These are phyloP conservation scores for Calyptomena viridis DNA, from an alignment of 2,113 vertebrate genomes.

Conservation along the genomic window DNA sequence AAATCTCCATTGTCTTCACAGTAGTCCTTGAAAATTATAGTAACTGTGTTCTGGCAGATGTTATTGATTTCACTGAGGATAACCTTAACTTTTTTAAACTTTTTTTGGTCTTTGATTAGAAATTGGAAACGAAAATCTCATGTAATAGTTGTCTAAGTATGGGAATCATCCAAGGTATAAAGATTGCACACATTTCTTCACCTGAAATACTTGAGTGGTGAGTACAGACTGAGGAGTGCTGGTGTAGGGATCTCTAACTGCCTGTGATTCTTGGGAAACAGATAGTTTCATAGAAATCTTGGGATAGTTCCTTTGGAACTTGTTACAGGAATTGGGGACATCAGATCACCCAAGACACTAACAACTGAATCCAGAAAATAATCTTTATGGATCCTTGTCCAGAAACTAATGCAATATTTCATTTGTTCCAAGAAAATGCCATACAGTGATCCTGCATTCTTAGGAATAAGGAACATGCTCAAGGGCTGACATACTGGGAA, in stretches of 20 bases:
- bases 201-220: background rate
- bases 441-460: background rate
- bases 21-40: background rate
- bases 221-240: background rate
- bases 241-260: background rate
- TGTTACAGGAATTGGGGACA: background rate
- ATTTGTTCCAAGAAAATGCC: background rate
- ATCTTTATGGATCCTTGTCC: background rate
- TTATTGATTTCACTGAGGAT: background rate
- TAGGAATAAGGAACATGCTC: background rate
- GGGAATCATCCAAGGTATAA: background rate
- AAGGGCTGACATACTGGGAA: background rate
- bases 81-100: background rate
- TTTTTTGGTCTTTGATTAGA: background rate
- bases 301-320: background rate
- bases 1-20: background rate
- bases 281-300: background rate
- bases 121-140: background rate
- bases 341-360: background rate
- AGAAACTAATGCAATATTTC: background rate
- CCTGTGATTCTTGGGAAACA: background rate
- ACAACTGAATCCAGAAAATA: background rate
- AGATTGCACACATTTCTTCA: background rate
- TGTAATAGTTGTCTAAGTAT: background rate
- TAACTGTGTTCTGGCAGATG: background rate